Evolutionary conservation across 1,140 invertebrate species (phyloP).

Genomic region (Drosophila prosaltans): DNA sequence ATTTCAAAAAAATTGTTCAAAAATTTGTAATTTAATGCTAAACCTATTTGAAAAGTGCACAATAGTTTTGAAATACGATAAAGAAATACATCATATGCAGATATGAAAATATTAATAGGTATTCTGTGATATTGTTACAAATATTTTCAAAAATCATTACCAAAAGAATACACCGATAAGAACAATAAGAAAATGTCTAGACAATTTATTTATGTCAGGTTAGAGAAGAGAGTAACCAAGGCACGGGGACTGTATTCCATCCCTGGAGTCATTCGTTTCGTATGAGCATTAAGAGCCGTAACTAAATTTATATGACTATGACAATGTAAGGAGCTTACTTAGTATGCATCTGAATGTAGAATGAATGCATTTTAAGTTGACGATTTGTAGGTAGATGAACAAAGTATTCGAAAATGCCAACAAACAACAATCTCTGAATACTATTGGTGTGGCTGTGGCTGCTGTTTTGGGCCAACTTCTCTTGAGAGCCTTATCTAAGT

Average conservation of each 20-base stretch:
- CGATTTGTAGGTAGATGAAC: constrained; percentile 63
- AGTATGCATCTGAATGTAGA: constrained; percentile 16
- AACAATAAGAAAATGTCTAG: too few species aligned
- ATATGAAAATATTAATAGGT: too few species aligned
- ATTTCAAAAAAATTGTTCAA: too few species aligned
- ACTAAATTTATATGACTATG: constrained; percentile 70
- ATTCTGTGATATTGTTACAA: too few species aligned
- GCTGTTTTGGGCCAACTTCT: constrained; percentile 20
- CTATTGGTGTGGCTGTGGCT: constrained; percentile 2
- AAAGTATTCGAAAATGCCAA: constrained; percentile 14
- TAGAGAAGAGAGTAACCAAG: background rate
- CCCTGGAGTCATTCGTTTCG: constrained; percentile 44
- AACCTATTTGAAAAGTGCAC: too few species aligned
- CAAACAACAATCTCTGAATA: background rate
- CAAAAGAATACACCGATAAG: too few species aligned
- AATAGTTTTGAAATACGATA: too few species aligned
- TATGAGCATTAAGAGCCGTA: constrained; percentile 48
- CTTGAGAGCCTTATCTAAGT: constrained; percentile 63
- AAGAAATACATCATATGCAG: too few species aligned
- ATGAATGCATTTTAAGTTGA: constrained; percentile 63
- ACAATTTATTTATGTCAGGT: too few species aligned
- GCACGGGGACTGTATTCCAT: constrained; percentile 11
- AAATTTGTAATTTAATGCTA: too few species aligned
- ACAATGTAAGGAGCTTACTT: constrained; percentile 63
- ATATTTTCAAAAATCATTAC: too few species aligned